phyloP scores from a whole-genome alignment of 2,888 invertebrate species.

The Gasteruption jaculator region DNA sequence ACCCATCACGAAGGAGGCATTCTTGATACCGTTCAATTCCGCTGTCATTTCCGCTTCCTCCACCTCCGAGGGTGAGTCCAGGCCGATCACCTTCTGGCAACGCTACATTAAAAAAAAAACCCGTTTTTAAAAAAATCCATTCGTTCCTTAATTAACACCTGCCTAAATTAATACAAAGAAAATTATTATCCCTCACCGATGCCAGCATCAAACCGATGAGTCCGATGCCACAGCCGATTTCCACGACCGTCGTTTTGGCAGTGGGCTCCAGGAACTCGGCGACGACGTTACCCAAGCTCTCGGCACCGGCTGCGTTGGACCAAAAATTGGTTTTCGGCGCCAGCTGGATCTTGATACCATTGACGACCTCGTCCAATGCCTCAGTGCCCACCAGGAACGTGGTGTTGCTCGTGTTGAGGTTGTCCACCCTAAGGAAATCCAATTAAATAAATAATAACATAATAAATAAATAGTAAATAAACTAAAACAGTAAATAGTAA shows the following conservation, averaged over 20 bases:
- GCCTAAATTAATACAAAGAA: background rate
- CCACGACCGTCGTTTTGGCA: slow-evolving; percentile 37
- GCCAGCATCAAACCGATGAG: slow-evolving; percentile 45
- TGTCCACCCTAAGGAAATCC: slow-evolving; percentile 36
- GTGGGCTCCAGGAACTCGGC: slow-evolving; percentile 36
- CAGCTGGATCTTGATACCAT: slow-evolving; percentile 42
- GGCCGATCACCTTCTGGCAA: slow-evolving; percentile 45
- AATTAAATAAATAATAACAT: no score
- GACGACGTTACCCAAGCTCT: slow-evolving; percentile 40
- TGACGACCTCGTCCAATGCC: slow-evolving; percentile 44
- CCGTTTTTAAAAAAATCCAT: no score
- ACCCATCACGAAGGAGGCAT: slow-evolving; percentile 45
- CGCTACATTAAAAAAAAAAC: slow-evolving; percentile 38
- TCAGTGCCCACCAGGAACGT: slow-evolving; percentile 46
- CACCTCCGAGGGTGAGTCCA: slow-evolving; percentile 44
- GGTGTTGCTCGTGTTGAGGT: slow-evolving; percentile 36
- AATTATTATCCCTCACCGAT: slow-evolving; percentile 32
- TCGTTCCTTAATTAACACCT: background rate
- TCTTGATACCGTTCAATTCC: slow-evolving; percentile 44
- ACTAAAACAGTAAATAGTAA: no score
- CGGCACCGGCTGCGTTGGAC: slow-evolving; percentile 44
- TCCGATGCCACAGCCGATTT: slow-evolving; percentile 48
- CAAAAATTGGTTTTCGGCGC: slow-evolving; percentile 48
- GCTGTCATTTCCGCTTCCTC: slow-evolving; percentile 48
- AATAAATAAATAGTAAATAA: no score